Percentiles rank a stretch among this genome's conserved stretches.
Evolutionary conservation across 2,113 vertebrate genomes (phyloP).

Genomic region (Hiodon alosoides): DNA sequence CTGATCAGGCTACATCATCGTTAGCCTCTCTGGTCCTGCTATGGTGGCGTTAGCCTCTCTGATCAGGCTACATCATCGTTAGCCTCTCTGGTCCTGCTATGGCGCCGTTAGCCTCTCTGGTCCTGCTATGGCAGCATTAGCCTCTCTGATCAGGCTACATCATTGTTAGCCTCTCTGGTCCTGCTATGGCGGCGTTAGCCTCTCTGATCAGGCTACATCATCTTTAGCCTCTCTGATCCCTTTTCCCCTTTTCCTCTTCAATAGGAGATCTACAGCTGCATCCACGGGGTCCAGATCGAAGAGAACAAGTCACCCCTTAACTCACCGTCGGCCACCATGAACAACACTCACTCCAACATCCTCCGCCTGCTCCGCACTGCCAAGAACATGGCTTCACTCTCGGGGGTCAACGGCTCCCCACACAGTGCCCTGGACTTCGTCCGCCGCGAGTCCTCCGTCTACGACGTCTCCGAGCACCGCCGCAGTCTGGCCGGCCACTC

Average conservation of each 20-base stretch:
- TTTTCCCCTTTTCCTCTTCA: conserved; percentile 33
- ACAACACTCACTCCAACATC: conserved; percentile 98
- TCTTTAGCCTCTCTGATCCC: conserved; percentile 18
- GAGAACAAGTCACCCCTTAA: conserved; percentile 90
- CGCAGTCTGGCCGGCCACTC: conserved; percentile 80
- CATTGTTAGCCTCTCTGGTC: no score
- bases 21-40: no score
- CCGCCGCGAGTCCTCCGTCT: conserved; percentile 80
- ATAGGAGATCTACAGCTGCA: conserved; percentile 98
- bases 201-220: no score
- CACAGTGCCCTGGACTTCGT: conserved; percentile 93
- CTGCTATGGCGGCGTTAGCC: no score
- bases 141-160: no score
- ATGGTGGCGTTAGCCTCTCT: no score
- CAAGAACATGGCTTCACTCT: conserved; percentile 97
- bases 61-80: no score
- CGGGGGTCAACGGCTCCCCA: conserved; percentile 93
- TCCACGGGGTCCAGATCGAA: conserved; percentile 94
- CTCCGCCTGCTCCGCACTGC: conserved; percentile 92
- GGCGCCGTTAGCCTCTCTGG: no score
- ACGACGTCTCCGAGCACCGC: conserved; percentile 92
- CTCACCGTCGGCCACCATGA: conserved; percentile 93
- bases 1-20: no score
- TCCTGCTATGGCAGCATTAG: no score
- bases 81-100: no score